Conservation (phyloP, 2,888 invertebrate genomes). For the Therioaphis trifolii region DNA sequence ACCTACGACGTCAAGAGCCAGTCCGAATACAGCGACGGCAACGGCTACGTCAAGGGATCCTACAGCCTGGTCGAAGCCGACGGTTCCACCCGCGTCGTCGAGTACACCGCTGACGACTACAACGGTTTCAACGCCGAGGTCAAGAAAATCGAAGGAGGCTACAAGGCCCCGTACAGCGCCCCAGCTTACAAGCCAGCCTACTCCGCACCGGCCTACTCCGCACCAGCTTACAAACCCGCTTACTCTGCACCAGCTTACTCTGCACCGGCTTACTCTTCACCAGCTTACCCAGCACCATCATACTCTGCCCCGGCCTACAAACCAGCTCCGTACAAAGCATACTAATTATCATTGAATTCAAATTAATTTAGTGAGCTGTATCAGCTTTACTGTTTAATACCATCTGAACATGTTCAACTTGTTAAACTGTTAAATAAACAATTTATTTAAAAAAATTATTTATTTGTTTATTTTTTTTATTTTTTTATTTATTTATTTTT, state of each 20-base stretch:
- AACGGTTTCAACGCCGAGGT: constrained; percentile 62
- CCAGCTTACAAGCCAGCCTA: no score
- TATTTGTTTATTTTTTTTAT: no score
- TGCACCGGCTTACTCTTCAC: no score
- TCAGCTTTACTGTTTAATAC: no score
- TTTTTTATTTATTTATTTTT: no score
- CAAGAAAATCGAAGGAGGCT: constrained; percentile 46
- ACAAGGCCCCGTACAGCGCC: constrained; percentile 2
- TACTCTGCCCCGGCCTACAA: no score
- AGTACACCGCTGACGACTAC: constrained; percentile 60
- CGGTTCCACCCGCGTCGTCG: constrained; percentile 53
- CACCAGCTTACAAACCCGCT: constrained; percentile 13
- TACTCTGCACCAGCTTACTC: constrained; percentile 47
- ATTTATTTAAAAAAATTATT: no score
- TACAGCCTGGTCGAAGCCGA: constrained; percentile 52
- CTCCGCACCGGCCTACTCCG: not conserved
- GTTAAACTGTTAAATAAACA: constrained; percentile 40
- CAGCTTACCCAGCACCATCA: no score
- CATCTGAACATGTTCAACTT: constrained; percentile 41
- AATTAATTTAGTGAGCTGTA: no score
- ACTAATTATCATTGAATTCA: constrained; percentile 35
- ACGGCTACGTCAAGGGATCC: constrained; percentile 63
- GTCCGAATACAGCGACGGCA: constrained; percentile 49
- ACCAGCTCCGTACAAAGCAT: constrained; percentile 68
- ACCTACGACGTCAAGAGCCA: constrained; percentile 58